A percentile compares a stretch with the other conserved stretches of the same genome.
phyloP scores from a whole-genome alignment of 2,797 vertebrate species.

The Acomys russatus region DNA sequence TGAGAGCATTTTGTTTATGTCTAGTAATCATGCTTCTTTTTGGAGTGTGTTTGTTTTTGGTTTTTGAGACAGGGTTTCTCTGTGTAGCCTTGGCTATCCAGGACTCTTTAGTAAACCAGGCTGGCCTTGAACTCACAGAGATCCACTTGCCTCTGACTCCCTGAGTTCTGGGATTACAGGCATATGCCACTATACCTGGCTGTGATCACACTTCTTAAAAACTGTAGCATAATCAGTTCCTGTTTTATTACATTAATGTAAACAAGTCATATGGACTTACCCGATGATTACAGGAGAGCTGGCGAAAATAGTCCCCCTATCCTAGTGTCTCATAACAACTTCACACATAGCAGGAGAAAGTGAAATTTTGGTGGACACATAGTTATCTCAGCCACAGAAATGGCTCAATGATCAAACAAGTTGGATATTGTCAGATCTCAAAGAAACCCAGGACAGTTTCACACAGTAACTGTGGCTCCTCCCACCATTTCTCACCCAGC shows the following conservation, averaged over 20 bases:
- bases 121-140: too few species aligned
- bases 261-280: not conserved
- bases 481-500: not conserved
- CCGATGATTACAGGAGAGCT: constrained; percentile 28
- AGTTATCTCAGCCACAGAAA: not conserved
- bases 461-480: not conserved
- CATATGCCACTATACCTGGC: too few species aligned
- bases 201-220: constrained; percentile 27
- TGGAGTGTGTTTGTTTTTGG: too few species aligned
- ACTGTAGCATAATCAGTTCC: not conserved
- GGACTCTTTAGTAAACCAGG: too few species aligned
- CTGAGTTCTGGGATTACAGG: too few species aligned
- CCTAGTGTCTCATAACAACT: not conserved
- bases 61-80: too few species aligned
- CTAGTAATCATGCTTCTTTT: not conserved
- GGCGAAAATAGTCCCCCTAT: not conserved
- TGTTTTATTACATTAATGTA: not conserved
- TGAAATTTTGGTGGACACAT: constrained; percentile 23
- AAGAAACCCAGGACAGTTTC: not conserved
- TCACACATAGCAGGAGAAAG: not conserved
- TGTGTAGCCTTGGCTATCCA: too few species aligned
- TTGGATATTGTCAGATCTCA: not conserved
- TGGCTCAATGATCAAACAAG: constrained; percentile 19
- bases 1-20: not conserved
- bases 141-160: too few species aligned